These are phyloP conservation scores for Ariolimax columbianus DNA, from an alignment of 2,888 invertebrate genomes.

Conservation along the genomic window DNA sequence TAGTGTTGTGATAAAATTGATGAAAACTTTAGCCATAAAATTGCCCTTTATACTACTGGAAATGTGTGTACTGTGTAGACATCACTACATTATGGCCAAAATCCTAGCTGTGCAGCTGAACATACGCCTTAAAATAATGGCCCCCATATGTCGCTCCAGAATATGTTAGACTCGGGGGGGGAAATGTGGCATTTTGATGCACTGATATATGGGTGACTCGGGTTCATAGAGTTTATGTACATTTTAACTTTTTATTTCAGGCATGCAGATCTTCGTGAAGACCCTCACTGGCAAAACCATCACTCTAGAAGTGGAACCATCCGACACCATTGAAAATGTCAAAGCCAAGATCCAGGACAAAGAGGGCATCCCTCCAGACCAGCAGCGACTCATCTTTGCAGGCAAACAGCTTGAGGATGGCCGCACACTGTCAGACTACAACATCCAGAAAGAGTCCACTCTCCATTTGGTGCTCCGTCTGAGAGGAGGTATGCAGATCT, in stretches of 20 bases:
- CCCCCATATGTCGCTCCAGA: too few relatives aligned
- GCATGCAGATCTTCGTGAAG: slow-evolving; percentile 84
- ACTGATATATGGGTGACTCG: too few relatives aligned
- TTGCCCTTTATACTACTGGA: too few relatives aligned
- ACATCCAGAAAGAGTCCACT: slow-evolving; percentile 96
- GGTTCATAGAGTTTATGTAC: too few relatives aligned
- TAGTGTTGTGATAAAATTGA: too few relatives aligned
- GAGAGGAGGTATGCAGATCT: slow-evolving; percentile 54
- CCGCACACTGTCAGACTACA: slow-evolving; percentile 93
- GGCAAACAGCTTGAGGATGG: slow-evolving; percentile 97
- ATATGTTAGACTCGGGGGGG: too few relatives aligned
- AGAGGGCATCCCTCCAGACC: slow-evolving; percentile 84
- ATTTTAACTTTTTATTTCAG: slow-evolving; percentile 23
- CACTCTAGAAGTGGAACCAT: slow-evolving; percentile 84
- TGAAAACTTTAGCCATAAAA: too few relatives aligned
- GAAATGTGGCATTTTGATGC: too few relatives aligned
- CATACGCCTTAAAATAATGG: too few relatives aligned
- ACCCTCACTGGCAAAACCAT: slow-evolving; percentile 77
- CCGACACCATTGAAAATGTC: slow-evolving; percentile 95
- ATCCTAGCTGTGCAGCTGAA: too few relatives aligned
- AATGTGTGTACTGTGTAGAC: too few relatives aligned
- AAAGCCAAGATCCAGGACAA: slow-evolving; percentile 83
- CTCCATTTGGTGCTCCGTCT: slow-evolving; percentile 84
- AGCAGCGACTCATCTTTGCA: slow-evolving; percentile 93
- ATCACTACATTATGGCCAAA: too few relatives aligned